Base-by-base conservation (phyloP, 2,797 vertebrate species). In the Coracias cyanogaster region DNA sequence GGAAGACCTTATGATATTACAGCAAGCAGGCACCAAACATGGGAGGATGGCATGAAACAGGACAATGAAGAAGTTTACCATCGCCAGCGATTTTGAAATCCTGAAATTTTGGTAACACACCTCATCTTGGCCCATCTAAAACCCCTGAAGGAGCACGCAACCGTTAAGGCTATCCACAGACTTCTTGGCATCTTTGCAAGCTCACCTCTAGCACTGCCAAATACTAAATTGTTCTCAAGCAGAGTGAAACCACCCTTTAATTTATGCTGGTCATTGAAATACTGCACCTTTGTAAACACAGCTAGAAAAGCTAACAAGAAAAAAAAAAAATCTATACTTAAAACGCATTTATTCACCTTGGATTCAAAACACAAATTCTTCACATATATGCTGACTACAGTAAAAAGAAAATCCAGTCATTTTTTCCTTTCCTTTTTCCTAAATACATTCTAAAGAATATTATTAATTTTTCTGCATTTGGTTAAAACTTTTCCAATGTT, bases 61-160 rank as follows among this genome's bases (percentile, higher is more conserved):
- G 31, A 46, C 26, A n/a, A 57, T 1, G 2, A 65, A 15, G 0
- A 0, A 35, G 5, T 55, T 10, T 22, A 26, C 6, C 39, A 48
- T 12, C 4, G 1, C 14, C 10, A 61, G 16, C 6, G 26, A 14
- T 46, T 45, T 0, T 31, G 46, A 80, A 73, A 77, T 57, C 17
- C 15, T 35, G 49, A 66, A 51, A n/a, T 65, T 4, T 71, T 33
- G 25, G 25, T 35, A 45, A 22, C 10, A 29, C 4, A 9, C 25
- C 54, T 82, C 21, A 52, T 18, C 26, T 18, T 29, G 17, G 6
- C 12, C 29, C 8, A 3, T 20, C 10, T 33, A 15, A 55, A 62
- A 21, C 11, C 45, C 6, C 43, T 31, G 12, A 15, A 76, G 37
- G 12, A 72, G 45, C 33, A 55, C 0, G 3, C 11, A 17, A 5